Evolutionary conservation across 1,140 invertebrate species (phyloP).

Genomic region (Physella acuta): DNA sequence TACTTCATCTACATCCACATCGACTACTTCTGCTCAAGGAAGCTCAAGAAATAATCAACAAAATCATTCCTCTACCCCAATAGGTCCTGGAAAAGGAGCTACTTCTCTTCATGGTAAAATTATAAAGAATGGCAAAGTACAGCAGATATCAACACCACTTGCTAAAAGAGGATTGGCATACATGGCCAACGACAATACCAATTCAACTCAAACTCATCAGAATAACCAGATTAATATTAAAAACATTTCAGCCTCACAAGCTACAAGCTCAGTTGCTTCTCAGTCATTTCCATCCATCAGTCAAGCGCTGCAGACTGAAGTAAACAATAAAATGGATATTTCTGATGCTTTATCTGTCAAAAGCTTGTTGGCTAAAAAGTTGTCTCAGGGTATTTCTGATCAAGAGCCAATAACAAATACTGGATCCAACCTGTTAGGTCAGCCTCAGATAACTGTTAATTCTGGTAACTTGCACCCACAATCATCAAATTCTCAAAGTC

Average conservation of each 20-base stretch:
- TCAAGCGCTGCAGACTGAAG: slow-evolving; percentile 32
- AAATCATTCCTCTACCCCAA: neutral
- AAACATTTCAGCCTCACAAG: no score
- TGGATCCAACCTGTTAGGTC: slow-evolving; percentile 9
- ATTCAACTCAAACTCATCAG: no score
- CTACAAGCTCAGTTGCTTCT: neutral
- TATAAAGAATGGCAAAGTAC: neutral
- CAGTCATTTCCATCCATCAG: slow-evolving; percentile 31
- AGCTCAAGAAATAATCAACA: slow-evolving; percentile 7
- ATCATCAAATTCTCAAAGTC: no score
- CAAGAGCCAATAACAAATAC: slow-evolving; percentile 3
- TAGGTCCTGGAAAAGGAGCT: neutral
- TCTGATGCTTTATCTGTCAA: slow-evolving; percentile 63
- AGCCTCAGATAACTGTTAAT: no score
- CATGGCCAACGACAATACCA: no score
- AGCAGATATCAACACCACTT: neutral
- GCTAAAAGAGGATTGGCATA: neutral
- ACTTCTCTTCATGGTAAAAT: neutral
- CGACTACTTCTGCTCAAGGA: slow-evolving; percentile 3
- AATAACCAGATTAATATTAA: no score
- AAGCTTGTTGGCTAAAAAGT: slow-evolving; percentile 82
- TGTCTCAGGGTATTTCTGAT: slow-evolving; percentile 57
- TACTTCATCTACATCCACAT: slow-evolving; percentile 23
- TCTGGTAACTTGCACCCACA: no score
- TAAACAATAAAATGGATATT: neutral